A percentile compares a stretch with the other conserved stretches of the same genome.
phyloP scores from a whole-genome alignment of 2,888 invertebrate species.

The Trissolcus japonicus region DNA sequence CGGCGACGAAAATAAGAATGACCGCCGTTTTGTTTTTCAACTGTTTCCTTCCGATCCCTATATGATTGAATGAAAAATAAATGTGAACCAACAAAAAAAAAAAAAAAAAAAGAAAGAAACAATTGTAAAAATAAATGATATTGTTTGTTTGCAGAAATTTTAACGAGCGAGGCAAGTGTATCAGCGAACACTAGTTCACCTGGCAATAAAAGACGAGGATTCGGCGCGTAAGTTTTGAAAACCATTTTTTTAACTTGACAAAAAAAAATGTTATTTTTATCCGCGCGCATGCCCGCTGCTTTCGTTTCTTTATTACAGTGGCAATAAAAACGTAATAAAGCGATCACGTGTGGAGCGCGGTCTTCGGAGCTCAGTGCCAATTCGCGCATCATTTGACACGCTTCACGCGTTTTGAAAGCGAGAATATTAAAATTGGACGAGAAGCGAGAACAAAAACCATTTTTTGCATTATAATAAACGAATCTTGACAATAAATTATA shows the following conservation, averaged over 20 bases:
- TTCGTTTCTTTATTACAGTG: not conserved
- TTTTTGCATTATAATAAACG: too few species aligned
- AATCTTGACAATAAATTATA: too few species aligned
- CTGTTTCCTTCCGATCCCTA: too few species aligned
- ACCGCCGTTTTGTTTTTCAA: too few species aligned
- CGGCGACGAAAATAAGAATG: too few species aligned
- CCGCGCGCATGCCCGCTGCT: conserved; percentile 5
- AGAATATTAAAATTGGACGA: too few species aligned
- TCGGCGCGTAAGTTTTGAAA: conserved; percentile 85
- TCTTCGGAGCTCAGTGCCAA: conserved; percentile 15
- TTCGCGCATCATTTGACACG: conserved; percentile 23
- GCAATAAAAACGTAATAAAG: conserved; percentile 25
- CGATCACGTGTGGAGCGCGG: conserved; percentile 36
- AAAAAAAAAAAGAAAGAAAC: too few species aligned
- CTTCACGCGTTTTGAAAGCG: conserved; percentile 5
- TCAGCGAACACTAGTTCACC: conserved; percentile 85
- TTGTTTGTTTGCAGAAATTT: conserved; percentile 79
- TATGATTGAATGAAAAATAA: too few species aligned
- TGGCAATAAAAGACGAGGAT: conserved; percentile 89
- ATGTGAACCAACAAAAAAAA: too few species aligned
- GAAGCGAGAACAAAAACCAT: too few species aligned
- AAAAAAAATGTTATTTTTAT: conserved; percentile 13
- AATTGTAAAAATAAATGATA: too few species aligned
- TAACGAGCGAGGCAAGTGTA: conserved; percentile 79
- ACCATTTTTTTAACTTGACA: conserved; percentile 5